A percentile compares a stretch with the other conserved stretches of the same genome.
phyloP scores from a whole-genome alignment of 2,113 vertebrate species.

The Chinchilla lanigera region DNA sequence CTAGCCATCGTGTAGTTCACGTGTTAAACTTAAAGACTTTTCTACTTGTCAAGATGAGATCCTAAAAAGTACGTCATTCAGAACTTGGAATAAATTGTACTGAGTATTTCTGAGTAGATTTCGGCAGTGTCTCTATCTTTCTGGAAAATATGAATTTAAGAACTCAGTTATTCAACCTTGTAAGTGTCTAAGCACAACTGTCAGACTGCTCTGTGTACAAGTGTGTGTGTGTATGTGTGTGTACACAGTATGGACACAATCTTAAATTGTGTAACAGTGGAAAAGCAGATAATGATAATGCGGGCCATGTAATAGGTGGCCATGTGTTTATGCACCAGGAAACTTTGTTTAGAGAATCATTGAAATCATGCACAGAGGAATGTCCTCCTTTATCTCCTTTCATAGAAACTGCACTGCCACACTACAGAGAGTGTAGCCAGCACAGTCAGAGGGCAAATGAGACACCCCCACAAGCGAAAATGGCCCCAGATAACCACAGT shows the following conservation, averaged over 20 bases:
- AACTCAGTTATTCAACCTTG: background rate
- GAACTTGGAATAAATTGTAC: background rate
- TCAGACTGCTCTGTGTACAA: background rate
- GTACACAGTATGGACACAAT: background rate
- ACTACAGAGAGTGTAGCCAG: background rate
- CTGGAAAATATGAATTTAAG: background rate
- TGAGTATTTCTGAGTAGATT: background rate
- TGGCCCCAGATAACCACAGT: constrained; percentile 45
- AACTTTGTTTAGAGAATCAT: background rate
- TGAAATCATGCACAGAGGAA: background rate
- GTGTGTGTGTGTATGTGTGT: background rate
- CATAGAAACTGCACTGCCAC: background rate
- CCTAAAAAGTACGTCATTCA: background rate
- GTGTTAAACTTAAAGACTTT: background rate
- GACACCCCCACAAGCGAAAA: constrained; percentile 27
- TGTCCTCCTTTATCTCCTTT: constrained; percentile 28
- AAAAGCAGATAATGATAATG: background rate
- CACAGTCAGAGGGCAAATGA: background rate
- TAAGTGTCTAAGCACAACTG: background rate
- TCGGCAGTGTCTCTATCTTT: background rate
- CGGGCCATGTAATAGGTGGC: background rate
- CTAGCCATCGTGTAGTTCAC: background rate
- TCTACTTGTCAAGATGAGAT: background rate
- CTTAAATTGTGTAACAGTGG: background rate
- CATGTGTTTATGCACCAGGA: background rate